Conservation (phyloP, 2,888 invertebrate species). For the Julus scanicus region DNA sequence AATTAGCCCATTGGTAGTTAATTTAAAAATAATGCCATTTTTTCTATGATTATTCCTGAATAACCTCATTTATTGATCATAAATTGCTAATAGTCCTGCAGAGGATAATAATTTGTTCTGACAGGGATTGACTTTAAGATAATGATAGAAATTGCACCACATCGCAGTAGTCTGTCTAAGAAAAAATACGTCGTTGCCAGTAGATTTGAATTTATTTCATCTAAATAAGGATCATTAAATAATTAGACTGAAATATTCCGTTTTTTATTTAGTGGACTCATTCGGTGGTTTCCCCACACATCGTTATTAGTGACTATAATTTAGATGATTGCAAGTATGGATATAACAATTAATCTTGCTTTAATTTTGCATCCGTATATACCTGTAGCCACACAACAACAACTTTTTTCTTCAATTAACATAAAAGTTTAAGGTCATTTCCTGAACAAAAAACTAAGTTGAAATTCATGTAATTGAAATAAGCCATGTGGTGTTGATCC, state of each 20-base stretch:
- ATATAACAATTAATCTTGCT: slow-evolving; percentile 1
- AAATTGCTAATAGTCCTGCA: background rate
- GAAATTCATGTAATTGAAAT: slow-evolving; percentile 15
- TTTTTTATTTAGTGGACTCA: background rate
- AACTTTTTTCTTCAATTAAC: background rate
- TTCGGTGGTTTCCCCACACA: background rate
- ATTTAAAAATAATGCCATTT: background rate
- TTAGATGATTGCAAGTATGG: background rate
- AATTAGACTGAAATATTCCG: background rate
- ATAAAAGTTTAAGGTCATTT: slow-evolving; percentile 36
- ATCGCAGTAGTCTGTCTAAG: background rate
- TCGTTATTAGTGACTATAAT: background rate
- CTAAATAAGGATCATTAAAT: background rate
- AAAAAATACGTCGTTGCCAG: background rate
- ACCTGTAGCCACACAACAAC: background rate
- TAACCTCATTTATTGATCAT: background rate
- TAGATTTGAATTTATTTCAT: background rate
- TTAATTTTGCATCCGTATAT: background rate
- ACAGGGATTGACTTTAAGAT: background rate
- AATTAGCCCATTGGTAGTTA: no score
- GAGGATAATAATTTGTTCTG: background rate
- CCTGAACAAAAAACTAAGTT: background rate
- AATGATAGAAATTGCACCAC: background rate
- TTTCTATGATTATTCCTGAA: background rate
- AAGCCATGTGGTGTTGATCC: background rate